Conservation (phyloP, 2,113 vertebrate genomes). For the Butastur rufipennis region DNA sequence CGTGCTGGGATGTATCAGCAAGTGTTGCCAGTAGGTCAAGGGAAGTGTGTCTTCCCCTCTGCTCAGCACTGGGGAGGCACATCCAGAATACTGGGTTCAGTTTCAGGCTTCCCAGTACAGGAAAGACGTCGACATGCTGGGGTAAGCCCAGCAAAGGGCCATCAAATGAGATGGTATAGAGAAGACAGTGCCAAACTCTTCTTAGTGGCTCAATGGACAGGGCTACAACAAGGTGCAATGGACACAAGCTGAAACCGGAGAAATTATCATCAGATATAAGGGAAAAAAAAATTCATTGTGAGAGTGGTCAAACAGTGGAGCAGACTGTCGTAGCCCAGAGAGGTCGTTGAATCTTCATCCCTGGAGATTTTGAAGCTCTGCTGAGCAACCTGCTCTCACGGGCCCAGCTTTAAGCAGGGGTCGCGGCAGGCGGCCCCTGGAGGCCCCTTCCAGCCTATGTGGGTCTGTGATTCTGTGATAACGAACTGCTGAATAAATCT, state of each 20-base stretch:
- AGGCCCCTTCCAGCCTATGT: neutral
- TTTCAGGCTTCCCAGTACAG: neutral
- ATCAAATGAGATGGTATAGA: neutral
- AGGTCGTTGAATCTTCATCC: neutral
- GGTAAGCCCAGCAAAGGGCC: neutral
- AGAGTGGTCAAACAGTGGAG: neutral
- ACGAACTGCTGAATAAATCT: neutral
- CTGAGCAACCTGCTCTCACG: neutral
- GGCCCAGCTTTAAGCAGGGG: neutral
- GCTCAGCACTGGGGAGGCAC: neutral
- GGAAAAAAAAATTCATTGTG: neutral
- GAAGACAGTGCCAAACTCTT: neutral
- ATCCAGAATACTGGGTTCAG: neutral
- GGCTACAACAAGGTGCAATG: neutral
- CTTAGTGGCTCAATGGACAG: neutral
- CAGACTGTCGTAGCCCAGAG: neutral
- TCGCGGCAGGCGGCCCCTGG: neutral
- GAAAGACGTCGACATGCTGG: neutral
- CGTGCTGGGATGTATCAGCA: neutral
- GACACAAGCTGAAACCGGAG: neutral
- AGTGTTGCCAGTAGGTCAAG: neutral
- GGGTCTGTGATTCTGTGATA: neutral
- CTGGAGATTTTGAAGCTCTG: neutral
- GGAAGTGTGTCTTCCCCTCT: neutral
- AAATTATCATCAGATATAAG: neutral